Evolutionary conservation across 2,113 vertebrate species (phyloP).

Genomic region (Ptilonorhynchus violaceus): DNA sequence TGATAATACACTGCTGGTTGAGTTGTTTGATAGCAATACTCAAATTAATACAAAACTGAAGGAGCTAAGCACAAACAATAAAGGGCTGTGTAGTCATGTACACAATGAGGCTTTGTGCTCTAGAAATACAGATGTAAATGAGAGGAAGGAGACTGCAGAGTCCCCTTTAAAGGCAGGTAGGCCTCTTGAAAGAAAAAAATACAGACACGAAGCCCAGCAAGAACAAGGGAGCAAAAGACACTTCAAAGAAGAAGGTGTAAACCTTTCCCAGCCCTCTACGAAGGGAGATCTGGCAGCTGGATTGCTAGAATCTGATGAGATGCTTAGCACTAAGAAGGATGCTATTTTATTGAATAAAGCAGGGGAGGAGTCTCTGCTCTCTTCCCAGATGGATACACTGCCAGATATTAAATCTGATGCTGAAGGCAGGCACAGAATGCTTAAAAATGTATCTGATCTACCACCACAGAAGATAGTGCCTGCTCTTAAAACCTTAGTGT

Average conservation of each 20-base stretch:
- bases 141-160: background rate
- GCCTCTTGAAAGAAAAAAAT: background rate
- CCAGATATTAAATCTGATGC: background rate
- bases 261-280: background rate
- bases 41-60: constrained; percentile 85
- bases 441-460: constrained; percentile 69
- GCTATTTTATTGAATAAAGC: background rate
- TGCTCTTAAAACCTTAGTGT: constrained; percentile 77
- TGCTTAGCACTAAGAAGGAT: background rate
- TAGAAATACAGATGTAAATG: background rate
- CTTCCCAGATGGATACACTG: background rate
- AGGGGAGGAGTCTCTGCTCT: background rate
- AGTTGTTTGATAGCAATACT: constrained; percentile 80
- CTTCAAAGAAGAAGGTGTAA: background rate
- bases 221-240: background rate
- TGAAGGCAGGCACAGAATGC: background rate
- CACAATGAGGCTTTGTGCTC: background rate
- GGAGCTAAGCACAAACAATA: constrained; percentile 55
- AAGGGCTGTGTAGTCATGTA: background rate
- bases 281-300: background rate
- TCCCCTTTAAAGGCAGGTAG: background rate
- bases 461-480: constrained; percentile 70
- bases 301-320: background rate
- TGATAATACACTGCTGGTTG: constrained; percentile 83
- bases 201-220: background rate